Percentiles rank a stretch among this genome's conserved stretches.
Conservation (phyloP, 2,113 vertebrate genomes). For the Megaleporinus macrocephalus region DNA sequence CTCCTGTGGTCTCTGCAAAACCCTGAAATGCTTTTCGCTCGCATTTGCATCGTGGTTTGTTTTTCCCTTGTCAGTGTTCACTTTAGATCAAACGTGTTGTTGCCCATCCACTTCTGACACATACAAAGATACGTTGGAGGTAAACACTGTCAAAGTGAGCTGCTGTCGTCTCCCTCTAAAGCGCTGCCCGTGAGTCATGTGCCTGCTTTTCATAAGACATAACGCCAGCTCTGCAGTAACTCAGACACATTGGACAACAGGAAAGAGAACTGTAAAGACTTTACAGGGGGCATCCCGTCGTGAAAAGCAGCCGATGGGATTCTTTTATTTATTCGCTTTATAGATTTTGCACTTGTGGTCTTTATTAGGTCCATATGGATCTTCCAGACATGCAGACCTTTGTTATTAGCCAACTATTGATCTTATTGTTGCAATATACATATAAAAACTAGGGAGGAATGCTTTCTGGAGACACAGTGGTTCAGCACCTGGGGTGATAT, state of each 20-base stretch:
- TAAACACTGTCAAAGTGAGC: slow-evolving; percentile 2
- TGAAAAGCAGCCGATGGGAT: background rate
- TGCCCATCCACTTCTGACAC: background rate
- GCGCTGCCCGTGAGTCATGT: background rate
- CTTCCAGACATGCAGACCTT: background rate
- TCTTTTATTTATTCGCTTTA: background rate
- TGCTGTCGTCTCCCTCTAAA: background rate
- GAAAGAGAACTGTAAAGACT: slow-evolving; percentile 6
- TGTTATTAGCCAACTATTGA: slow-evolving; percentile 13
- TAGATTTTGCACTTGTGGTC: slow-evolving; percentile 13
- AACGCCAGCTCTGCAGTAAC: slow-evolving; percentile 4
- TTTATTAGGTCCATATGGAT: slow-evolving; percentile 5
- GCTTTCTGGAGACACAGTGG: background rate
- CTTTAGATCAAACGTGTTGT: background rate
- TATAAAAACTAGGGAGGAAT: background rate
- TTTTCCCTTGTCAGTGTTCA: slow-evolving; percentile 24
- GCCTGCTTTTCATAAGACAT: background rate
- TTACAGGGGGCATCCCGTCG: slow-evolving; percentile 1
- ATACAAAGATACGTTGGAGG: background rate
- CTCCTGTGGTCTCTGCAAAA: background rate
- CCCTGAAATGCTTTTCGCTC: background rate
- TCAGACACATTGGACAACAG: background rate
- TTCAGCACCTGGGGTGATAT: background rate
- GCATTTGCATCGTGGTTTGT: background rate
- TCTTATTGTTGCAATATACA: slow-evolving; percentile 11